A percentile compares a stretch with the other conserved stretches of the same genome.
phyloP scores from a whole-genome alignment of 1,140 invertebrate species.

The Hycleus cichorii region DNA sequence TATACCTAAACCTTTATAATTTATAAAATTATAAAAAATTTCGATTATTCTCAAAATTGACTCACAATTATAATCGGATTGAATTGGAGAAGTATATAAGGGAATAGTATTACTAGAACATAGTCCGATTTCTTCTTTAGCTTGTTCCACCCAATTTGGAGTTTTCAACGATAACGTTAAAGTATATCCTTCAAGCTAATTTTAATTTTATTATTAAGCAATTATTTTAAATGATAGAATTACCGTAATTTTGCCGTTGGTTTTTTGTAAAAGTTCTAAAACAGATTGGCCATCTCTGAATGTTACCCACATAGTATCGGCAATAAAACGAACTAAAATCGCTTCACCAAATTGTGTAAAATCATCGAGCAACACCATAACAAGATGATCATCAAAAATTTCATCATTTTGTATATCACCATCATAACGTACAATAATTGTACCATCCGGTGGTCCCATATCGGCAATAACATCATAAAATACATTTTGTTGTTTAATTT shows the following conservation, averaged over 20 bases:
- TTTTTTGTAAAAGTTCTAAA: constrained; percentile 56
- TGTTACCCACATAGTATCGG: constrained; percentile 81
- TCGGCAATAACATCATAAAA: constrained; percentile 80
- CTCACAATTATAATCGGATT: constrained; percentile 39
- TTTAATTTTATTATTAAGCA: constrained; percentile 9
- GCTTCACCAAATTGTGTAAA: constrained; percentile 74
- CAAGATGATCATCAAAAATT: constrained; percentile 61
- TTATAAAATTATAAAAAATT: constrained; percentile 17
- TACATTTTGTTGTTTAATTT: constrained; percentile 61
- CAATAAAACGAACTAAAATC: constrained; percentile 84
- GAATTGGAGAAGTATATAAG: constrained; percentile 47
- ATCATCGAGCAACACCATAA: constrained; percentile 63
- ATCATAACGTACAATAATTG: constrained; percentile 66
- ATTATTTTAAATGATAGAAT: constrained; percentile 8
- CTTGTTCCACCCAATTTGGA: constrained; percentile 70
- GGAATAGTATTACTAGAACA: constrained; percentile 78
- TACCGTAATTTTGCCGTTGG: constrained; percentile 20
- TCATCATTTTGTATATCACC: constrained; percentile 28
- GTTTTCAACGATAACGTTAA: constrained; percentile 74
- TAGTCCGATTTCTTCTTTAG: constrained; percentile 73
- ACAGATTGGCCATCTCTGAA: constrained; percentile 81
- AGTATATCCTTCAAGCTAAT: constrained; percentile 58
- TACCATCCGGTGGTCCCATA: constrained; percentile 92
- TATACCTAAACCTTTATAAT: constrained; percentile 34
- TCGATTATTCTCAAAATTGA: constrained; percentile 20